These are phyloP conservation scores for Lochmaea capreae DNA, from an alignment of 2,888 invertebrate genomes.

Conservation along the genomic window DNA sequence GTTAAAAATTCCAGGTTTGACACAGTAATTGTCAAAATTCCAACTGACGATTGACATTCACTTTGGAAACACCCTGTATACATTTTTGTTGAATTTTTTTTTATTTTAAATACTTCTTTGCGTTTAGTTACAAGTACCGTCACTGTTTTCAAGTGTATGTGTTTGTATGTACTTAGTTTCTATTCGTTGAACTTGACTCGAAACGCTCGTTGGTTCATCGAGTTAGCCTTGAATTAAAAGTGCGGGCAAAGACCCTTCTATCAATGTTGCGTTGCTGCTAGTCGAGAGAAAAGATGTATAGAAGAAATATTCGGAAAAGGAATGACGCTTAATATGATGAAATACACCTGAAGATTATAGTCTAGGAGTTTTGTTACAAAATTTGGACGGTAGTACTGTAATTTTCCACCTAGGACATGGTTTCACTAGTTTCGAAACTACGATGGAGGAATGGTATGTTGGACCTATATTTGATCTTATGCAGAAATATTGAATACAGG, in stretches of 20 bases:
- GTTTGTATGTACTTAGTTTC: conserved; percentile 39
- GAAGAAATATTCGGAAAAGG: background rate
- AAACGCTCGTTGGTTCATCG: conserved; percentile 35
- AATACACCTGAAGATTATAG: conserved; percentile 1
- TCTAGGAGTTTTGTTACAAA: background rate
- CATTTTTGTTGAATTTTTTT: background rate
- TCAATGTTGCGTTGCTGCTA: conserved; percentile 27
- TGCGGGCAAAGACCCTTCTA: conserved; percentile 47
- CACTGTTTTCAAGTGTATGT: conserved; percentile 7
- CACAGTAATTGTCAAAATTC: too few species aligned
- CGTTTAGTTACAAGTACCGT: background rate
- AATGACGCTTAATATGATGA: conserved; percentile 6
- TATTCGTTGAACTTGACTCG: conserved; percentile 49
- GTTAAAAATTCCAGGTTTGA: too few species aligned
- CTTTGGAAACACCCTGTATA: too few species aligned
- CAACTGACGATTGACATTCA: too few species aligned
- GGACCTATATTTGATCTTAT: too few species aligned
- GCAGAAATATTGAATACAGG: too few species aligned
- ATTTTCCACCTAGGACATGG: too few species aligned
- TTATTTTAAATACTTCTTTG: background rate
- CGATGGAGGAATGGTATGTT: too few species aligned
- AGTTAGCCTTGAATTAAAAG: conserved; percentile 49
- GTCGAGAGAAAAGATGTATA: background rate
- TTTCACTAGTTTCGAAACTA: too few species aligned
- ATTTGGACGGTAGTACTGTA: too few species aligned